Conservation (phyloP, 2,113 vertebrate species). For the Arizona elegans region DNA sequence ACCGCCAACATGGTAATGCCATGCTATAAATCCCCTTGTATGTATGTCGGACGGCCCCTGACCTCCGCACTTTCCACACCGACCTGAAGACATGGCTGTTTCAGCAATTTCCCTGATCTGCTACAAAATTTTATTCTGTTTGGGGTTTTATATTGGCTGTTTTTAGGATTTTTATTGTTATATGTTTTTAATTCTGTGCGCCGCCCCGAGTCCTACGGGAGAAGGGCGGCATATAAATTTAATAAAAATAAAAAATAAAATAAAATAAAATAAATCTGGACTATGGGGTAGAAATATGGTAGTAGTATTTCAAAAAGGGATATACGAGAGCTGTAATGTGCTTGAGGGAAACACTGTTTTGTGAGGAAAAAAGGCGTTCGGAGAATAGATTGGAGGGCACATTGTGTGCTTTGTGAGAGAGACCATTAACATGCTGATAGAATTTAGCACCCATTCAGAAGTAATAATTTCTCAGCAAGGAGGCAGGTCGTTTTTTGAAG, state of each 20-base stretch:
- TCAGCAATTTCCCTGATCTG: too few species aligned
- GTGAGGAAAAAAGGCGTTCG: neutral
- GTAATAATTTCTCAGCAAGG: neutral
- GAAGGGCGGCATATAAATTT: too few species aligned
- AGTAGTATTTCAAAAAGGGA: neutral
- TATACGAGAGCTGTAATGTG: neutral
- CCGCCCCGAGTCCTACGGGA: too few species aligned
- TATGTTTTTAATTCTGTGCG: too few species aligned
- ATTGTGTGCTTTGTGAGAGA: neutral
- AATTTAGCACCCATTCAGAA: neutral
- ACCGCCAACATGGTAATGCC: neutral
- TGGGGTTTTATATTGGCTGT: too few species aligned
- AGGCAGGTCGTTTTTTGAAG: neutral
- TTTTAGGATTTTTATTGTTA: too few species aligned
- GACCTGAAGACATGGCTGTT: too few species aligned
- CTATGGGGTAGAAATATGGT: neutral
- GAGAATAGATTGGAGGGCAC: neutral
- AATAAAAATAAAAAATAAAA: too few species aligned
- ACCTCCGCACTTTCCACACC: too few species aligned
- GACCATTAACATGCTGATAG: neutral
- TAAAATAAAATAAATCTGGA: neutral
- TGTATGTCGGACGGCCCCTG: too few species aligned
- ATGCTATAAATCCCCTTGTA: neutral
- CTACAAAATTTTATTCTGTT: too few species aligned
- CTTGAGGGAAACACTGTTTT: neutral